Evolutionary conservation across 2,113 vertebrate genomes (phyloP), one percentile per base, ranked within the genome.

Genomic region (Odobenus rosmarus): DNA sequence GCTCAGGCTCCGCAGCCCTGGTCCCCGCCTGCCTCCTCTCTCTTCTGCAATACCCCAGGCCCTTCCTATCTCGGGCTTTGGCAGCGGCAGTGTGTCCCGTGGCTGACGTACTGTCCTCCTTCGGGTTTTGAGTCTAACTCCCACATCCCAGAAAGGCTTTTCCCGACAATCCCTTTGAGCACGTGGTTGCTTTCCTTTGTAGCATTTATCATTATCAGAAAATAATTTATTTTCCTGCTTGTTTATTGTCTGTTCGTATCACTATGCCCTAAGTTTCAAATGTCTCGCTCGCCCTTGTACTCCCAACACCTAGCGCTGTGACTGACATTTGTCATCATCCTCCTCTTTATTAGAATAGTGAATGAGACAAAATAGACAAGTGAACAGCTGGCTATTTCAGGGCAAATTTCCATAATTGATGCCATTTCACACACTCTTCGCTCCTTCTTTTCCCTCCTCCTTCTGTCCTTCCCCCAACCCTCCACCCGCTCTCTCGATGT

Each of bases 141-240:
- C 82, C n/a, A n/a, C 21, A n/a, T 93, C 76, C 95, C 39, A 42
- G 93, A 59, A 74, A 88, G 33, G 10, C n/a, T 51, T 64, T 80
- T 14, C 5, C n/a, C 0, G 0, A 90, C 71, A 62, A 59, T 26
- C 33, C 62, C n/a, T 67, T 59, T 3, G 39, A 67, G 7, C 8
- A 21, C 10, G 1, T 31, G 31, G 12, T 13, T 88, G 74, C 51
- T 61, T 83, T 77, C n/a, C 19, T 49, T 80, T 24, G 1, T 9
- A 87, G 53, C 69, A 36, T 71, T 86, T 82, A 64, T 57, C 33
- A 72, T 72, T 31, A 49, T 57, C 14, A 57, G 28, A 92, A 90
- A 77, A n/a, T 26, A 77, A 8, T 6, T 12, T 24, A 72, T 67
- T 62, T 69, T n/a, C 42, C 71, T 55, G 36, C 23, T 33, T 88